phyloP scores from a whole-genome alignment of 2,113 vertebrate species.

The Scomber japonicus region DNA sequence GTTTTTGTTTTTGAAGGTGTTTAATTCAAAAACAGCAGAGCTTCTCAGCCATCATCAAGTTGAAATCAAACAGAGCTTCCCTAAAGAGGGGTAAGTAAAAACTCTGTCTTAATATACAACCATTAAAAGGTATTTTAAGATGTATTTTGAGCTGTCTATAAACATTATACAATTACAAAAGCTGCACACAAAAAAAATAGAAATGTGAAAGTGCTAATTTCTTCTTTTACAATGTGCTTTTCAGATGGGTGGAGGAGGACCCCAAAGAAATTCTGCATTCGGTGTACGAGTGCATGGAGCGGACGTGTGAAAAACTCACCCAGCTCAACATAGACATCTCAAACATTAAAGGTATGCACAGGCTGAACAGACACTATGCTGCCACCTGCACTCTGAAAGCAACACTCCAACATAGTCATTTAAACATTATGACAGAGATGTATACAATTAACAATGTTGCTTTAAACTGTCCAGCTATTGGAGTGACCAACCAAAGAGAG shows the following conservation, averaged over 20 bases:
- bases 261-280: constrained; percentile 95
- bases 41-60: constrained; percentile 98
- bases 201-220: background rate
- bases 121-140: background rate
- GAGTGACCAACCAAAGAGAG: constrained; percentile 98
- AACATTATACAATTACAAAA: background rate
- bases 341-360: constrained; percentile 93
- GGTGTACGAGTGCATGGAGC: constrained; percentile 97
- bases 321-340: constrained; percentile 93
- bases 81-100: constrained; percentile 92
- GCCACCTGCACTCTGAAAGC: background rate
- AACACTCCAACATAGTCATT: background rate
- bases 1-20: constrained; percentile 85
- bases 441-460: background rate
- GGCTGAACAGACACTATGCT: background rate
- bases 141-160: background rate
- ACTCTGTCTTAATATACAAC: background rate
- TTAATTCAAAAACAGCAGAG: constrained; percentile 96
- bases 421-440: background rate
- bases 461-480: constrained; percentile 88
- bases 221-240: background rate
- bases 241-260: constrained; percentile 97
- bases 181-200: too few species aligned
- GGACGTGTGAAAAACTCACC: constrained; percentile 93
- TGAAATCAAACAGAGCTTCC: constrained; percentile 96